Conservation (phyloP, 1,140 invertebrate species). For the Neoseiulus cucumeris region DNA sequence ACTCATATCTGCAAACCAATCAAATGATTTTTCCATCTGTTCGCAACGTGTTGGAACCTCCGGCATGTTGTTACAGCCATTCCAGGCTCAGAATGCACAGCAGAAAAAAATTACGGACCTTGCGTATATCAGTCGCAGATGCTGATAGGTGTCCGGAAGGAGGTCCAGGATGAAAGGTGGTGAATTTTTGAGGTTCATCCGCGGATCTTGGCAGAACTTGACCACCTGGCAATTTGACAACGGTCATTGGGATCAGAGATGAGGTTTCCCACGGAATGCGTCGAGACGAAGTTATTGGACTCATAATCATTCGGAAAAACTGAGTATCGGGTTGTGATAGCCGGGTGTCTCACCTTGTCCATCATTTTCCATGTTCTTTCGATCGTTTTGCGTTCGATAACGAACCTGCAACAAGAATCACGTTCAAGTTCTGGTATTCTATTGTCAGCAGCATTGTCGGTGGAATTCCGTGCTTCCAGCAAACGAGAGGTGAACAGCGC, state of each 20-base stretch:
- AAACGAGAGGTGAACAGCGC: neutral
- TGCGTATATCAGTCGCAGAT: constrained; percentile 72
- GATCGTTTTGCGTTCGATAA: constrained; percentile 80
- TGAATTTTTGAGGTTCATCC: constrained; percentile 98
- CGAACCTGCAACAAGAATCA: constrained; percentile 29
- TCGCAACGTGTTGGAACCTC: neutral
- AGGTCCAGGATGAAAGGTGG: constrained; percentile 99
- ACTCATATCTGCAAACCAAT: constrained; percentile 50
- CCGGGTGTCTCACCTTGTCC: constrained; percentile 49
- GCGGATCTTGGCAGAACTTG: constrained; percentile 91
- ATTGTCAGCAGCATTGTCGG: neutral
- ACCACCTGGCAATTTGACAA: constrained; percentile 39
- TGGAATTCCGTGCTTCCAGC: neutral
- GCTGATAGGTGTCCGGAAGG: constrained; percentile 93
- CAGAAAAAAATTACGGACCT: constrained; percentile 30
- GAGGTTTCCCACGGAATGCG: no score
- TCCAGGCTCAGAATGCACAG: neutral
- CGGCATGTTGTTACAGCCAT: neutral
- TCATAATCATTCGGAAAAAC: no score
- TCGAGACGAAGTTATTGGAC: neutral
- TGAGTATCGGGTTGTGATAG: no score
- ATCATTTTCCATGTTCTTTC: constrained; percentile 96
- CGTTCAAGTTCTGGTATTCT: neutral
- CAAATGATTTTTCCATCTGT: neutral
- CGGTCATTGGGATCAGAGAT: neutral